Evolutionary conservation across 23 tunicate species (phyloP).

Genomic region (Clavelina lepadiformis): DNA sequence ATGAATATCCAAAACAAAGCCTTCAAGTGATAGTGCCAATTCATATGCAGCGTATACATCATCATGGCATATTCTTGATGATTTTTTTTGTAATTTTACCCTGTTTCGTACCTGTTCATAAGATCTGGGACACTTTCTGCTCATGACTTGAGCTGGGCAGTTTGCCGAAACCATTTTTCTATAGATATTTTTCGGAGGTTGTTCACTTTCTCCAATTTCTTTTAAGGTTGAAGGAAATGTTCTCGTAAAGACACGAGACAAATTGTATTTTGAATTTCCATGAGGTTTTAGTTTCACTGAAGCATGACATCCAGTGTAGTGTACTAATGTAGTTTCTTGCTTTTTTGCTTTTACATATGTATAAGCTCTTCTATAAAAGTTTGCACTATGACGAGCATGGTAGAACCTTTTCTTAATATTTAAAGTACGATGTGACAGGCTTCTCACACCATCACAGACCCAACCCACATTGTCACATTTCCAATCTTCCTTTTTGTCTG

Average conservation of each 20-base stretch:
- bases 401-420: neutral
- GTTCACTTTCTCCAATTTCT: neutral
- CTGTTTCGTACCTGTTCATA: neutral
- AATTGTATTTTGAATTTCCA: slow-evolving; percentile 3
- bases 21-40: neutral
- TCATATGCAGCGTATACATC: slow-evolving; percentile 6
- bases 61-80: neutral
- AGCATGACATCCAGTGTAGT: neutral
- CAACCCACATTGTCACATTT: slow-evolving; percentile 5
- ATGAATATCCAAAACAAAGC: slow-evolving; percentile 3
- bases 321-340: no score
- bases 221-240: slow-evolving; percentile 20
- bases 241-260: neutral
- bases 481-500: slow-evolving; percentile 7
- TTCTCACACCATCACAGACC: neutral
- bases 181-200: neutral
- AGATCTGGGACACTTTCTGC: neutral
- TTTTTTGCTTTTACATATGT: neutral
- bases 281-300: neutral
- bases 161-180: slow-evolving; percentile 1
- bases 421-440: neutral
- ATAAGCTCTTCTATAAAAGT: neutral
- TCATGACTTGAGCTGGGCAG: no score
- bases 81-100: neutral
- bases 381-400: neutral